Evolutionary conservation across 2,888 invertebrate genomes (phyloP), one percentile per base, ranked within the genome.

Genomic region (Dasypogon diadema): DNA sequence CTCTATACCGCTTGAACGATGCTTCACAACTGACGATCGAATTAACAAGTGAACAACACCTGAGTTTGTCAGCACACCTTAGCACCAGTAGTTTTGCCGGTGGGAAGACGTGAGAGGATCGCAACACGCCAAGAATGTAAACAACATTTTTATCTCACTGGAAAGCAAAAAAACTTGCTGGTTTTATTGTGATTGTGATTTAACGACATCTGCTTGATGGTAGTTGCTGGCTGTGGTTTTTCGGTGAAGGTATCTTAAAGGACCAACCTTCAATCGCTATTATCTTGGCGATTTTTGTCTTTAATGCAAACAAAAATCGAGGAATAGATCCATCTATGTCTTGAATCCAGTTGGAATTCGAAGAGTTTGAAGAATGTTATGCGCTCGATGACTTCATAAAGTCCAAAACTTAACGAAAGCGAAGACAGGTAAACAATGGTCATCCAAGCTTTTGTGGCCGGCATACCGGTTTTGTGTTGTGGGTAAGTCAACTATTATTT

Each of bases 381-480:
- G n/a, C n/a, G n/a, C n/a, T n/a, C n/a, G n/a, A n/a, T n/a, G n/a
- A n/a, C n/a, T n/a, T n/a, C n/a, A n/a, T n/a, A n/a, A n/a, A n/a
- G n/a, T n/a, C n/a, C n/a, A 60, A 4, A 60, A 12, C 16, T 21
- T 18, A 60, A 60, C 34, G 18, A 26, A n/a, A 60, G 21, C 21
- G 60, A 37, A 37, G 37, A 60, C n/a, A 34, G 5, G 60, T 60
- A 60, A 60, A 60, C 60, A 60, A 21, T 60, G 18, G 26, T 60
- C 37, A 60, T 22, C 37, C 37, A 60, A 37, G 60, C 37, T 10
- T 14, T n/a, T 30, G 5, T 16, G 8, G 12, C 58, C 30, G 34
- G 10, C 60, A 34, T 22, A 60, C 60, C 37, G 34, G 60, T 60
- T 60, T 58, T 60, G n/a, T 12, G 2, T 16, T 60, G 37, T 26